These are phyloP conservation scores for Allacma fusca DNA, from an alignment of 2,888 invertebrate species.

Conservation along the genomic window DNA sequence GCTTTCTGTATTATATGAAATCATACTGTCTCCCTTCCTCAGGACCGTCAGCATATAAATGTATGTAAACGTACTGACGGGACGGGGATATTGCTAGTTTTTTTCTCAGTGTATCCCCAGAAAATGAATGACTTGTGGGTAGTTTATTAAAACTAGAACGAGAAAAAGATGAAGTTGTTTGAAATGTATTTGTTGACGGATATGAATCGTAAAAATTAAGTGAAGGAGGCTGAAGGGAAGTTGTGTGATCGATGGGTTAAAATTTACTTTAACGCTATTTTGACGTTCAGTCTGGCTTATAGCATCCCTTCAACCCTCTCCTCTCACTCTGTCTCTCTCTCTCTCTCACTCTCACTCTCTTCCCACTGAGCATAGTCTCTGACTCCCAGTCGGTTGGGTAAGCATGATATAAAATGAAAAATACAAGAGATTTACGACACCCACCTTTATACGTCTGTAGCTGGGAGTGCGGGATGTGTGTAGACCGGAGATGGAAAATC, in stretches of 20 bases:
- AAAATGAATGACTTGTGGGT: constrained; percentile 3
- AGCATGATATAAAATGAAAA: not conserved
- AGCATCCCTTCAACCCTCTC: constrained; percentile 7
- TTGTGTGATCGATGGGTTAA: constrained; percentile 30
- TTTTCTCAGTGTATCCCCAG: not conserved
- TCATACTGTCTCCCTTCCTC: no score
- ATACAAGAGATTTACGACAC: constrained; percentile 31
- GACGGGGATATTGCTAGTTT: not conserved
- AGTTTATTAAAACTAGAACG: constrained; percentile 19
- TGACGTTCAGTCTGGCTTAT: constrained; percentile 16
- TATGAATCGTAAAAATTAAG: constrained; percentile 26
- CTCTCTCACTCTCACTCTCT: no score
- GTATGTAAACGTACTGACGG: no score
- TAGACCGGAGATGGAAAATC: not conserved
- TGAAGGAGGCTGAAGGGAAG: constrained; percentile 13
- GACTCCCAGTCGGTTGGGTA: not conserved
- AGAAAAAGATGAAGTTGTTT: constrained; percentile 34
- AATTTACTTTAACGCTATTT: constrained; percentile 27
- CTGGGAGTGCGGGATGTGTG: not conserved
- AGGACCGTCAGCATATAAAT: no score
- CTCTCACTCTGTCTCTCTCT: not conserved
- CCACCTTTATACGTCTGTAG: not conserved
- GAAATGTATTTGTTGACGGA: constrained; percentile 38
- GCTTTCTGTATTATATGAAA: no score
- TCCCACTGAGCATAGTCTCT: no score